phyloP scores from a whole-genome alignment of 2,888 invertebrate genomes.

The Dione vanillae region DNA sequence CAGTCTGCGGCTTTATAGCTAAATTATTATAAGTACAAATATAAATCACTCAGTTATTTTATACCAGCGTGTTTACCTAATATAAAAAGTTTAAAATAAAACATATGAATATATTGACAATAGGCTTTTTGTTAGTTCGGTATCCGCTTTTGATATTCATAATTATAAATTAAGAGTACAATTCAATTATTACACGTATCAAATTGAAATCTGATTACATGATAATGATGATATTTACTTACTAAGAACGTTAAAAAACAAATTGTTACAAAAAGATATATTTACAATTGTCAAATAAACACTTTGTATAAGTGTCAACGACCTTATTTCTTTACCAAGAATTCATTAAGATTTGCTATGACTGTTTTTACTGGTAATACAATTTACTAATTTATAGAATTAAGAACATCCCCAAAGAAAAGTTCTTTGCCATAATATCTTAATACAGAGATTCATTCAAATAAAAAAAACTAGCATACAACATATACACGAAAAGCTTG shows the following conservation, averaged over 20 bases:
- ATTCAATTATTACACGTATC: not conserved
- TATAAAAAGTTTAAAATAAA: not conserved
- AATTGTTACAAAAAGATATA: not conserved
- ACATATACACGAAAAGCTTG: too few species aligned
- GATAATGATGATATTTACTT: not conserved
- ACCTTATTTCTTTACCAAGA: not conserved
- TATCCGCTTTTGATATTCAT: not conserved
- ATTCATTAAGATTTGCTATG: too few species aligned
- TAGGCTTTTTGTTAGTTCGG: not conserved
- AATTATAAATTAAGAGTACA: too few species aligned
- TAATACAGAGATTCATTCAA: not conserved
- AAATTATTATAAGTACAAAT: not conserved
- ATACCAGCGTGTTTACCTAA: not conserved
- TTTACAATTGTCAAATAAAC: not conserved
- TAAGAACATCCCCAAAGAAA: not conserved
- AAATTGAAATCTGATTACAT: not conserved
- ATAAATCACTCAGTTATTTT: not conserved
- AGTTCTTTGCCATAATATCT: not conserved
- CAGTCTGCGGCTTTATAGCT: constrained; percentile 30
- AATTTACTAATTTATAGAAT: not conserved
- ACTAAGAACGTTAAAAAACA: not conserved
- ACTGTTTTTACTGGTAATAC: not conserved
- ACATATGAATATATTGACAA: not conserved
- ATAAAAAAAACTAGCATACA: not conserved
- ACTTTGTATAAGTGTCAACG: not conserved